Base-by-base conservation (phyloP, 2,797 vertebrate genomes). In the Thaleichthys pacificus region DNA sequence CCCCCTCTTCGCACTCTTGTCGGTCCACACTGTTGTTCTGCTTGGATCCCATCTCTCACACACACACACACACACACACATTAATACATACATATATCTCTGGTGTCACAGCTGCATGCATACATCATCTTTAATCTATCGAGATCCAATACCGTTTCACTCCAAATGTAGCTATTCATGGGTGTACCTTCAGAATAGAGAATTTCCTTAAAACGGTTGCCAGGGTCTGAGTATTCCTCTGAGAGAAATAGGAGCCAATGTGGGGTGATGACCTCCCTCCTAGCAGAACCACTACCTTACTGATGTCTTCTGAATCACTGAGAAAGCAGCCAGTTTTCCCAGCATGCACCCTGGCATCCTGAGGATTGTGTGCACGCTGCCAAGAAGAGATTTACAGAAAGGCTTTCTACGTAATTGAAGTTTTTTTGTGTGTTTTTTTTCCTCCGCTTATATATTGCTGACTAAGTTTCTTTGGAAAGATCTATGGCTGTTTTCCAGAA, bases 401-500 rank as follows among this genome's bases (percentile, higher is more conserved):
- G 78, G 89, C 91, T 93, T 91, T 93, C 87, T 91, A 87, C 88
- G 91, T 92, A 92, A 93, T 92, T 93, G 87, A 91, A 88, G 76
- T 54, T 74, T 81, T 81, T 82, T 30, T 30, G 3, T 30, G 28
- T 30, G 3, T 30, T 87, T 87, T 81, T 81, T 81, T 67, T 62
- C 17, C 66, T 77, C 32, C 7, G 64, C 74, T 77, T 70, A 61
- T 60, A 87, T 85, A 84, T 77, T 71, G 91, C 91, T 91, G 92
- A 87, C 88, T 92, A 90, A 91, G 88, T 62, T 38, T 81, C 71
- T 84, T 83, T 77, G 66, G 72, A 71, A 66, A 69, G 74, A 85
- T 78, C 68, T 80, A 80, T 88, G 83, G 85, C 85, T 86, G 76
- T 82, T 80, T 74, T 75, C 70, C 77, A 67, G 67, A 72, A 77